Percentiles rank a stretch among this genome's conserved stretches.
These are phyloP conservation scores for Trachelus iudaicus DNA, from an alignment of 2,888 invertebrate species.

Conservation along the genomic window DNA sequence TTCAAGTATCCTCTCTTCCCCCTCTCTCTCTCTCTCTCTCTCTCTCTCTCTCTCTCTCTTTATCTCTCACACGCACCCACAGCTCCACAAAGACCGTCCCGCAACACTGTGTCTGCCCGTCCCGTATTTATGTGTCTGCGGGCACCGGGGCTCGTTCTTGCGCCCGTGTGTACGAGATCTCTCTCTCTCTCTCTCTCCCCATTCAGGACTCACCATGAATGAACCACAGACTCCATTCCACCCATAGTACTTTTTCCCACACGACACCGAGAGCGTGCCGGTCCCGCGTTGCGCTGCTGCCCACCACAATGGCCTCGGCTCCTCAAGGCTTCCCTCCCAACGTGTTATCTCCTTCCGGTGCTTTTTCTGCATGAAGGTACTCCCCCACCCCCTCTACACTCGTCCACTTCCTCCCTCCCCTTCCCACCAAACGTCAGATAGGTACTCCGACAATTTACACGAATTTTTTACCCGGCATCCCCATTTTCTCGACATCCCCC, in stretches of 20 bases:
- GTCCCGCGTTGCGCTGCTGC: conserved; percentile 7
- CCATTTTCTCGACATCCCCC: too few relatives aligned
- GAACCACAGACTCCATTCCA: conserved; percentile 48
- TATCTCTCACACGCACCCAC: conserved; percentile 24
- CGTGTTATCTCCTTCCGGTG: not conserved
- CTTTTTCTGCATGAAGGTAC: not conserved
- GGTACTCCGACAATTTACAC: not conserved
- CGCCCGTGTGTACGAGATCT: conserved; percentile 11
- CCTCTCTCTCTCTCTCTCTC: conserved; percentile 15
- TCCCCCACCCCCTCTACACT: not conserved
- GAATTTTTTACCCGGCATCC: not conserved
- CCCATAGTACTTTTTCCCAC: conserved; percentile 44
- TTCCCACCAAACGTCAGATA: not conserved
- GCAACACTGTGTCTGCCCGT: too few relatives aligned
- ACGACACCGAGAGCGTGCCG: conserved; percentile 13
- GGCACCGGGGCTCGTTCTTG: not conserved
- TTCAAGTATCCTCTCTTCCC: conserved; percentile 18
- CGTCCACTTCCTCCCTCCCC: not conserved
- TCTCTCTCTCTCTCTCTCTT: not conserved
- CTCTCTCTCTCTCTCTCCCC: conserved; percentile 25
- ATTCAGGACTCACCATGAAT: conserved; percentile 51
- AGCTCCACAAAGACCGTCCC: too few relatives aligned
- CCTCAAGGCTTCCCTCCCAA: not conserved
- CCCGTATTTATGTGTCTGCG: not conserved
- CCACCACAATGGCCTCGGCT: not conserved